Base-by-base conservation (phyloP, 2,888 invertebrate species). In the Lymantria monacha region DNA sequence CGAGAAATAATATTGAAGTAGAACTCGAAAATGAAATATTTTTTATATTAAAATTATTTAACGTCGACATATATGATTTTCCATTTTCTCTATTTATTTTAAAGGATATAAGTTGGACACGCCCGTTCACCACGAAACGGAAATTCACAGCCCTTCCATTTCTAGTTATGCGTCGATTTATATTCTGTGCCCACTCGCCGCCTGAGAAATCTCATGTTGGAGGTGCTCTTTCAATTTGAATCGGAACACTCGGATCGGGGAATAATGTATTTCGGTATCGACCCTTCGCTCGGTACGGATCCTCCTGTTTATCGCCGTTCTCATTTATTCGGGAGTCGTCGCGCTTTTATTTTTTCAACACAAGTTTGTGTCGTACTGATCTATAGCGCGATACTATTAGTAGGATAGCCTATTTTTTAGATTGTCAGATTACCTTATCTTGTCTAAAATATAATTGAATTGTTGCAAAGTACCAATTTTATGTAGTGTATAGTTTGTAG, bases 191-290 rank as follows among this genome's bases (percentile, higher is more conserved):
- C 88, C 87, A 89, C 88, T 89, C 89, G 87, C 88, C 86, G 89
- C 80, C 90, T 86, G 85, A 90, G 88, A 89, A 90, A 91, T 91
- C 90, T 91, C 87, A 87, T 89, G 91, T 90, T 86, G 87, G 85
- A 87, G 89, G 89, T 89, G 91, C 91, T 91, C 91, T 91, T 91
- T 91, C 91, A 90, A 91, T 91, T 91, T 91, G 90, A 91, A 91
- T 89, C 90, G 90, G 89, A 90, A 90, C 90, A 88, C 88, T 90
- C 85, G 86, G 87, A 87, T 89, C 90, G 89, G 87, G 85, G 87
- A 88, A 89, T 91, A 91, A 91, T 89, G 90, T 90, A 91, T 91
- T 88, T 89, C 86, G 90, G 84, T 90, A 91, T 89, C 88, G 90
- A 89, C 89, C 90, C 88, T 85, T 85, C 80, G 83, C 73, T 81